A percentile compares a stretch with the other conserved stretches of the same genome.
Conservation (phyloP, 2,888 invertebrate genomes). For the Sthenelais limicola region DNA sequence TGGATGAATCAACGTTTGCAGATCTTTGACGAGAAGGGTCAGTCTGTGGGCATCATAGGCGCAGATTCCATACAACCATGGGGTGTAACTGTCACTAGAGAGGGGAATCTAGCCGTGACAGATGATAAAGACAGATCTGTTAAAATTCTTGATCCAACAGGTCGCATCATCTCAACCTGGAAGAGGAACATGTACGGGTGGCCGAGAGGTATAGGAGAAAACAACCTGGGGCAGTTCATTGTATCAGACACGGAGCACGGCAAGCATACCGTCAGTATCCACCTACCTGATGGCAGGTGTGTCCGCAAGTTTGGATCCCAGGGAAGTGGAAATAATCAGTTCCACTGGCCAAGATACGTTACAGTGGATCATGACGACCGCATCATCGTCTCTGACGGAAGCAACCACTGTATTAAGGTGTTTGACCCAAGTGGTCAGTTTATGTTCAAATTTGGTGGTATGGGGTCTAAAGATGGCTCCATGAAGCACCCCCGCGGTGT, state of each 20-base stretch:
- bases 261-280: conserved; percentile 52
- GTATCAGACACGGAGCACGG: conserved; percentile 72
- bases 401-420: conserved; percentile 74
- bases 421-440: conserved; percentile 73
- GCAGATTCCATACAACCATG: conserved; percentile 58
- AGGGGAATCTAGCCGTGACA: conserved; percentile 57
- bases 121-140: conserved; percentile 56
- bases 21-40: conserved; percentile 55
- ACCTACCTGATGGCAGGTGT: conserved; percentile 49
- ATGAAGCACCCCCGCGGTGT: conserved; percentile 74
- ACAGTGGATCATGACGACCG: conserved; percentile 70
- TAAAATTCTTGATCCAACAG: conserved; percentile 52
- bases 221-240: conserved; percentile 67
- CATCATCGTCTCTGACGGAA: conserved; percentile 74
- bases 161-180: conserved; percentile 53
- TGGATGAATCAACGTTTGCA: conserved; percentile 59
- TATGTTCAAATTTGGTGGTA: conserved; percentile 72
- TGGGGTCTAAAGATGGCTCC: conserved; percentile 73
- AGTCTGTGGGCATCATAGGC: conserved; percentile 50
- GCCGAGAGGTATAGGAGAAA: conserved; percentile 60
- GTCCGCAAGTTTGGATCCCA: conserved; percentile 59
- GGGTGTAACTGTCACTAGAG: conserved; percentile 52
- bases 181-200: conserved; percentile 56
- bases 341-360: conserved; percentile 74
- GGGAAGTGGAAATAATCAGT: conserved; percentile 69